Evolutionary conservation across 2,888 invertebrate species (phyloP).

Genomic region (Leptopilina myrica): DNA sequence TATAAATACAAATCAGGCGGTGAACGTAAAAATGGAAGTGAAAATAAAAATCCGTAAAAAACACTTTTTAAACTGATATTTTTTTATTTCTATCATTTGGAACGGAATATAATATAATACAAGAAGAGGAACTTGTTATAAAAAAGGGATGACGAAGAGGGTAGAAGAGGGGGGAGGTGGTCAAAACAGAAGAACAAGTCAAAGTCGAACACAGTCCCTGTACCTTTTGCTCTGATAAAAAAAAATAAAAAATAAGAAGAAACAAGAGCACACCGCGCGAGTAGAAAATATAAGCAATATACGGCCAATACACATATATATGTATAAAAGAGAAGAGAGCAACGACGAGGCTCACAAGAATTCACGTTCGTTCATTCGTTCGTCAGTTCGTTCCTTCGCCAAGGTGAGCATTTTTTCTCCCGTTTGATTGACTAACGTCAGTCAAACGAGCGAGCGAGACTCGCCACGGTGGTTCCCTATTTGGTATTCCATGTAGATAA

Average conservation of each 20-base stretch:
- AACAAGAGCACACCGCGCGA: constrained; percentile 47
- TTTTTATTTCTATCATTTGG: neutral
- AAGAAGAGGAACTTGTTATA: neutral
- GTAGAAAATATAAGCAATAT: neutral
- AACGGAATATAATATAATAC: neutral
- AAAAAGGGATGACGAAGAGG: neutral
- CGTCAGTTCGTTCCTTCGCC: constrained; percentile 66
- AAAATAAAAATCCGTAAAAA: too few relatives aligned
- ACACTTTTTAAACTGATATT: too few relatives aligned
- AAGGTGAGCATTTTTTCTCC: constrained; percentile 72
- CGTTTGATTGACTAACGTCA: constrained; percentile 75
- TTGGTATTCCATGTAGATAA: constrained; percentile 75
- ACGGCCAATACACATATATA: neutral
- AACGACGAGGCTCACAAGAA: constrained; percentile 59
- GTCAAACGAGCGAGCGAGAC: constrained; percentile 67
- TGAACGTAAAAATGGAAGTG: too few relatives aligned
- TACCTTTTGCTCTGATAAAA: constrained; percentile 43
- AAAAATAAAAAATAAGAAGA: too few relatives aligned
- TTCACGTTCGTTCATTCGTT: constrained; percentile 61
- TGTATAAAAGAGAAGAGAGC: constrained; percentile 26
- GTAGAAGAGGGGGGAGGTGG: neutral
- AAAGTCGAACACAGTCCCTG: constrained; percentile 18
- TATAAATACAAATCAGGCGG: too few relatives aligned
- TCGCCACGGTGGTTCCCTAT: constrained; percentile 69
- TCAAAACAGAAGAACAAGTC: constrained; percentile 12